Base-by-base conservation (phyloP, 1,140 invertebrate genomes). In the Halictus rubicundus region DNA sequence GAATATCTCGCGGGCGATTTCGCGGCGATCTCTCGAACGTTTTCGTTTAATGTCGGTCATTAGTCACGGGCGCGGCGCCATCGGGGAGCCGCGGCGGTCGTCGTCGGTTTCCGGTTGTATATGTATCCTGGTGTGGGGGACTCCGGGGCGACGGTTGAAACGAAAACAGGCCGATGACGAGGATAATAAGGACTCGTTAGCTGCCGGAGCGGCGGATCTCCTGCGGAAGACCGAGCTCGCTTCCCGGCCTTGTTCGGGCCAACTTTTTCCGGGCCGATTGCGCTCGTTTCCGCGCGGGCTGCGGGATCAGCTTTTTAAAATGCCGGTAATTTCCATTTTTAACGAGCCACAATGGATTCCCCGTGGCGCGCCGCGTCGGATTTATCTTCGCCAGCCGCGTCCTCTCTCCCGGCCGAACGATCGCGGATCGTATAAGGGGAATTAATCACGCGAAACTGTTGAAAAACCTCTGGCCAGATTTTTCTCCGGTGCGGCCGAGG, bases 141-240 rank as follows among this genome's bases (percentile, higher is more conserved):
- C 42, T 46, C 42, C 12, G 42, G 2, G 3, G 9, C 42, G 8
- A 54, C 59, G 27, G 10, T 4, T 37, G 52, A 69, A 76, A 80
- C 66, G 68, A 81, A 83, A 63, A 59, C 39, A 25, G 23, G 42
- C 16, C 46, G 65, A 86, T 81, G 81, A 83, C 70, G 59, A 75
- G 63, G 81, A 86, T 87, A 86, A 86, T 86, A 87, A 87, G 78
- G 65, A 61, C 73, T 83, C 84, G 84, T 86, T 87, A 87, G 69
- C 64, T 25, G 59, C 57, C n/a, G n/a, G 42, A 14, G 42, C 32
- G 1, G 16, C 49, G 49, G 49, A 72, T 61, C 32, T 32, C 42
- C 23, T 61, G 23, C n/a, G 63, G n/a, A 61, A 65, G 46, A 68
- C 25, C 69, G 42, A 61, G 66, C 64, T 73, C 64, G 59, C 82